Base-by-base conservation (phyloP, 2,888 invertebrate species). In the Agriopis marginaria region DNA sequence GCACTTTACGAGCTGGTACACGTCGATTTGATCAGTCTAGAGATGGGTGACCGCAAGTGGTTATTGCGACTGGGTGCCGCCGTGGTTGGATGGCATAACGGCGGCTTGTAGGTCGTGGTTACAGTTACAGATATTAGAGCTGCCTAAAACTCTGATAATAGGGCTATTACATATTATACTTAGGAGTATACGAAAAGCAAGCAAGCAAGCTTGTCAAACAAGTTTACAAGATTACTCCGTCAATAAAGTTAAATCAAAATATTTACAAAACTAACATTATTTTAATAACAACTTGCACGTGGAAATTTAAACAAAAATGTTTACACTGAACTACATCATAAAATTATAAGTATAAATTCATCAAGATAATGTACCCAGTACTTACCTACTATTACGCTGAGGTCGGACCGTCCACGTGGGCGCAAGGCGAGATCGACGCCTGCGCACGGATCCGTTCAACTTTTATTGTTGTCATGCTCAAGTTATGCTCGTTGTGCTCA, bases 401-500 rank as follows among this genome's bases (percentile, higher is more conserved):
- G 66, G 66, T 54, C 60, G 66, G 51, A 42, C 23, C 42, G 32
- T 32, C 68, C 72, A 68, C 63, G 75, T 73, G 75, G 73, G 75
- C 70, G 73, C 70, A 58, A 61, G 74, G 68, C 60, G 50, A 59
- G 66, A 55, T 39, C 67, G 56, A 58, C 67, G 68, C 71, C 73
- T 70, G 70, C 74, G 68, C 73, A 63, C 40, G 40, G 60, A 64
- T 66, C 59, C 66, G 69, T 70, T 64, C 69, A 64, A 73, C 68
- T 72, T 70, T 75, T 76, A 68, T 70, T 49, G 56, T 63, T 63
- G 61, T 65, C 64, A 69, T 56, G 67, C 73, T 77, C 78, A 79
- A 78, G 80, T 80, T 82, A 58, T 54, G 53, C 54, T 62, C 42
- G 79, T 80, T 47, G 47, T 80, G 85, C 81, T 60, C 82, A 89